phyloP scores from a whole-genome alignment of 2,888 invertebrate genomes.

The Ectemnius lituratus region DNA sequence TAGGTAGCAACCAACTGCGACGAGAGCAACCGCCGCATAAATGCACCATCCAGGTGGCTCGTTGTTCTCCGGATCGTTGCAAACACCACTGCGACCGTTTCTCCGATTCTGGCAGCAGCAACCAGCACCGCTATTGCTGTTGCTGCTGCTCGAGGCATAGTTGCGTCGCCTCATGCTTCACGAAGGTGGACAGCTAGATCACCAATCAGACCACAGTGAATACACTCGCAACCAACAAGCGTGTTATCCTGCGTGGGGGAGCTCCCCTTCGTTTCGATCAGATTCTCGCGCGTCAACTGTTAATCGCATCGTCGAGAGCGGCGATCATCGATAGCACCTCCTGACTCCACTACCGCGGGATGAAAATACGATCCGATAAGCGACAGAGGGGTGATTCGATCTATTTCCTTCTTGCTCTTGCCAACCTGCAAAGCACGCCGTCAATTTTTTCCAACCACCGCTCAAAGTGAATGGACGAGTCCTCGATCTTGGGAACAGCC shows the following conservation, averaged over 20 bases:
- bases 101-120: slow-evolving; percentile 66
- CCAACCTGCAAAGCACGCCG: neutral
- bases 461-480: neutral
- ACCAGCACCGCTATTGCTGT: slow-evolving; percentile 53
- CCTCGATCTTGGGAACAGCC: neutral
- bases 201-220: slow-evolving; percentile 31
- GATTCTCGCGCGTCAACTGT: slow-evolving; percentile 28
- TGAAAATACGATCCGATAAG: too few species aligned
- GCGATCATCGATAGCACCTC: too few species aligned
- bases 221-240: slow-evolving; percentile 35
- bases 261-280: slow-evolving; percentile 17
- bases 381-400: neutral
- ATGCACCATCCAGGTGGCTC: slow-evolving; percentile 80
- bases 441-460: neutral
- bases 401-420: neutral
- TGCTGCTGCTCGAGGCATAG: slow-evolving; percentile 55
- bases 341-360: neutral
- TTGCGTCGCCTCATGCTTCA: slow-evolving; percentile 66
- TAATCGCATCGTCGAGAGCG: slow-evolving; percentile 47
- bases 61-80: slow-evolving; percentile 77
- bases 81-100: slow-evolving; percentile 69
- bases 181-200: slow-evolving; percentile 22
- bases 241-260: slow-evolving; percentile 14
- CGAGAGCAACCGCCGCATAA: slow-evolving; percentile 83
- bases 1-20: slow-evolving; percentile 85